Evolutionary conservation across 2,113 vertebrate species (phyloP), one percentile per base, ranked within the genome.

Genomic region (Recurvirostra avosetta): DNA sequence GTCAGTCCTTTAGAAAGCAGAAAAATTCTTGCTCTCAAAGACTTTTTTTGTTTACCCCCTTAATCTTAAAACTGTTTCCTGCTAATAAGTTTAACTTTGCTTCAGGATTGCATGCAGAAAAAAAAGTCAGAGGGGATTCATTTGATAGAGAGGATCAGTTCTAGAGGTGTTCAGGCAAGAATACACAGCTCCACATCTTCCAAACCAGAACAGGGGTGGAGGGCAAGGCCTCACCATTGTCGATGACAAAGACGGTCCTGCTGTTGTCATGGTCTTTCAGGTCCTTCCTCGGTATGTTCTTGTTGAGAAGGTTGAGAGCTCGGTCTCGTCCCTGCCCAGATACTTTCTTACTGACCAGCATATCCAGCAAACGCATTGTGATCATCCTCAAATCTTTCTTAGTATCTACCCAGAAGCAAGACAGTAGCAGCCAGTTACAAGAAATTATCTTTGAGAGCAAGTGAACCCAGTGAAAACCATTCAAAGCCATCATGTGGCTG

Each of bases 281-380:
- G 94, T 98, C 95, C 76, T 97, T 98, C 86, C 99, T 98, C 2
- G 99, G 99, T 49, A 99, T 98, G 22, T 99, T 99, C 95, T 98
- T 99, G 93, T 98, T 98, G 90, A 99, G 98, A 25, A 99, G 98
- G 96, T 99, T 99, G 70, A 99, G 98, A 5, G 99, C 99, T 96
- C 98, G 98, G 92, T 99, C 99, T 95, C 99, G 98, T 45, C 99
- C 99, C 61, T 99, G 99, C 53, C 99, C 99, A 43, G 99, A 99
- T 8, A 99, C 99, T 32, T 98, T 99, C 95, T 98, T 99, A 92
- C 96, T 99, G 36, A 94, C 96, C 93, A 99, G 96, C 99, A 99
- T 99, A 90, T 99, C 99, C 83, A 99, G 96, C 85, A 99, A 98
- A 56, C 97, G 97, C 32, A 96, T 95, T 0, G 99, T 99, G 96